phyloP scores from a whole-genome alignment of 2,888 invertebrate genomes.

The Polymixis lichenea region DNA sequence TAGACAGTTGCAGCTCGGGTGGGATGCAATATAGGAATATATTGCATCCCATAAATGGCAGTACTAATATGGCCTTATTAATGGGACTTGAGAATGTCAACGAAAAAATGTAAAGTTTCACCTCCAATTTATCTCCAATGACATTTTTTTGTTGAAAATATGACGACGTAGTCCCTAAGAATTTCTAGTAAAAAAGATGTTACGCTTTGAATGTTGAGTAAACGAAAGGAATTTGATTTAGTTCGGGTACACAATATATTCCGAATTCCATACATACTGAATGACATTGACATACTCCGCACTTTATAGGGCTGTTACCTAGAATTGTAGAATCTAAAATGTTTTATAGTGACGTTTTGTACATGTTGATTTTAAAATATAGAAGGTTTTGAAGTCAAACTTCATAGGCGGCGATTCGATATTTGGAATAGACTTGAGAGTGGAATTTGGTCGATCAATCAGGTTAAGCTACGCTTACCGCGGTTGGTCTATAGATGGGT shows the following conservation, averaged over 20 bases:
- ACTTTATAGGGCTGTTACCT: not conserved
- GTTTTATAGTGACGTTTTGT: not conserved
- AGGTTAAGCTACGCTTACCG: not conserved
- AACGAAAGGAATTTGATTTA: constrained; percentile 40
- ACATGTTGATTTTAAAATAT: not conserved
- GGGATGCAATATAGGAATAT: no score
- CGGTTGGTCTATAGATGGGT: not conserved
- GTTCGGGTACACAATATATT: constrained; percentile 23
- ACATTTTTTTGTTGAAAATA: no score
- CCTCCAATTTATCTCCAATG: not conserved
- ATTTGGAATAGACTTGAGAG: not conserved
- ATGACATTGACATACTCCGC: constrained; percentile 24
- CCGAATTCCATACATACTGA: constrained; percentile 24
- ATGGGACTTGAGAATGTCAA: not conserved
- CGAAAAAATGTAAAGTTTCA: not conserved
- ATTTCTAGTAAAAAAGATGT: constrained; percentile 21
- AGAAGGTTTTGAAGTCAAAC: not conserved
- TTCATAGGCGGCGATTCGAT: not conserved
- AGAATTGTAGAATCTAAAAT: constrained; percentile 5
- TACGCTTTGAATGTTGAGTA: not conserved
- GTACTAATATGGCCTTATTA: constrained; percentile 5
- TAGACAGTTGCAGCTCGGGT: not conserved
- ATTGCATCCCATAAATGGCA: constrained; percentile 6
- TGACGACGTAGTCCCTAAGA: not conserved
- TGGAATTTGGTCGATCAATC: no score